Base-by-base conservation (phyloP, 1,140 invertebrate genomes). In the Drosophila watanabei region DNA sequence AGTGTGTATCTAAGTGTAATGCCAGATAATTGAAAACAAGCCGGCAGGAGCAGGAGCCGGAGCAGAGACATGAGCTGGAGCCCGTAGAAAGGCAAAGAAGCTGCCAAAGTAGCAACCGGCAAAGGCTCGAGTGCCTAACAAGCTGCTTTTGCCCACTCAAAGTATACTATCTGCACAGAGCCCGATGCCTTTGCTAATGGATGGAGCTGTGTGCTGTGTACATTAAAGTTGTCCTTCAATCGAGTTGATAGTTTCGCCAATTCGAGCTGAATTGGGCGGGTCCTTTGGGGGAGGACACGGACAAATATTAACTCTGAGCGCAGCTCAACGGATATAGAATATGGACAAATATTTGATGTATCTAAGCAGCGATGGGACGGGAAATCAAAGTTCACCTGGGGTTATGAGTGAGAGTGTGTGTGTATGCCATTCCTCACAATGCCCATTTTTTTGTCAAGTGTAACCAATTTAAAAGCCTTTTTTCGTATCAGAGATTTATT, bases 21-120 rank as follows among this genome's bases (percentile, higher is more conserved):
- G 71, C 58, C 73, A 64, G 71, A 76, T 86, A 85, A 85, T 86
- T 85, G 82, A 82, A 84, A 85, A 79, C 73, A 86, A 82, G 68
- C 60, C 68, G 41, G 28, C 35, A 32, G 35, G 49, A 64, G n/a
- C 8, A 20, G n/a, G 20, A 51, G 1, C 33, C 10, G 32, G 14
- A 35, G 18, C 49, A 33, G 30, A 14, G 52, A 37, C 52, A 56
- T 37, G 33, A 56, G 18, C 20, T 24, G 35, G 7, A 20, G 66
- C 69, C 71, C 71, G 69, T 51, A 37, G 37, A 73, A 66, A 61
- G 68, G 69, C 54, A 73, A 72, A 52, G 69, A 49, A 61, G 32
- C 70, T 51, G 68, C 18, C 32, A 73, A 73, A 60, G 70, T 72
- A 60, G 37, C 71, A 75, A 61, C 68, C 35, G 46, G 52, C 51